Base-by-base conservation (phyloP, 2,113 vertebrate genomes). In the Aldabrachelys gigantea region DNA sequence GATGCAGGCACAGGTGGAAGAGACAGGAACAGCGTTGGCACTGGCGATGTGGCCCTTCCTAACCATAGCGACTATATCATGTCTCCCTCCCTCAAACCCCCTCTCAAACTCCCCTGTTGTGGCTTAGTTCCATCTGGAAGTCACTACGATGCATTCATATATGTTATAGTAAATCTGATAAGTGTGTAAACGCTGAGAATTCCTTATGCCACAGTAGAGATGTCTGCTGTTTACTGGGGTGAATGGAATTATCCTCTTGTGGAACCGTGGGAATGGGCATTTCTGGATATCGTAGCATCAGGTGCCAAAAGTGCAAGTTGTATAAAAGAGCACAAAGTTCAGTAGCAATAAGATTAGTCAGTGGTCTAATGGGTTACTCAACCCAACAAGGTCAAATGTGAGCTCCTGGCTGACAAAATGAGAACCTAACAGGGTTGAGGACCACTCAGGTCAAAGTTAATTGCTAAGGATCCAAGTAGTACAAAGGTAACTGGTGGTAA, bases 361-460 rank as follows among this genome's bases (percentile, higher is more conserved):
- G n/a, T 29, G 57, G 19, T 24, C 29, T 1, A 0, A 4, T 3
- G 47, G n/a, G 76, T 88, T 85, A 38, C 1, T 3, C 21, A 0
- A 0, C 12, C 52, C 52, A 54, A 17, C 54, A 54, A 19, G 41
- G 56, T n/a, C 81, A 44, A 16, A 89, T 72, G 49, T n/a, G 53
- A 90, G 44, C 53, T 93, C 25, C 52, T 94, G 92, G 41, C 3
- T 87, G 81, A 12, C 16, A 83, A 82, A 92, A 80, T 19, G 79
- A 72, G 47, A 50, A 10, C 21, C 6, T 44, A 62, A 53, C 11
- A 21, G 17, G 25, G 92, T 17, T 35, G 52, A 49, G 50, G 38
- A 27, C 50, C n/a, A 86, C 5, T 6, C 1, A 19, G n/a, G 82
- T 84, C 76, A 78, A 85, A 79, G 6, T 31, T 91, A 35, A 62